Evolutionary conservation across 2,113 vertebrate genomes (phyloP), one percentile per base, ranked within the genome.

Genomic region (Callionymus lyra): DNA sequence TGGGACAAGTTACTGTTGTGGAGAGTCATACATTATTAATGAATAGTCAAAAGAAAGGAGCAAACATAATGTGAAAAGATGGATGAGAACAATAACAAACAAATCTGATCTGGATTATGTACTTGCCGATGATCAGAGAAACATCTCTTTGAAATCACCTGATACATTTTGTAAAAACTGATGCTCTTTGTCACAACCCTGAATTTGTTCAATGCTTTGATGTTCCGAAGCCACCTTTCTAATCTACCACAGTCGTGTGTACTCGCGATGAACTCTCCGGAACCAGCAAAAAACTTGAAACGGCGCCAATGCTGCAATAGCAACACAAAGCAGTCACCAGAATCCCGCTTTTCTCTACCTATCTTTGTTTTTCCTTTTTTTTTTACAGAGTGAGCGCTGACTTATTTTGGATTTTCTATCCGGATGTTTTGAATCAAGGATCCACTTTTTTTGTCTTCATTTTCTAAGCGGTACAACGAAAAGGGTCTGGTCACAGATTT

Each of bases 1-100:
- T 91, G 2, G 91, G 94, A 58, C 95, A 98, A 6, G 81, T 93
- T 44, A 96, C 94, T 99, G 76, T 42, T 27, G 56, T 50, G 16
- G 54, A 5, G 50, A 13, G 57, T 2, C 16, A 13, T 9, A 39
- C 38, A n/a, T n/a, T n/a, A n/a, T n/a, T n/a, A n/a, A n/a, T n/a
- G n/a, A n/a, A n/a, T n/a, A n/a, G n/a, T n/a, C n/a, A 27, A 27
- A 27, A 27, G 21, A 27, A n/a, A n/a, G n/a, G n/a, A n/a, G n/a
- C n/a, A n/a, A n/a, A n/a, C n/a, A n/a, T n/a, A n/a, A n/a, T n/a
- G n/a, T n/a, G n/a, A n/a, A n/a, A n/a, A n/a, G n/a, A n/a, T n/a
- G n/a, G n/a, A n/a, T n/a, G n/a, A n/a, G n/a, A n/a, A n/a, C n/a
- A n/a, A n/a, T n/a, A n/a, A n/a, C n/a, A n/a, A n/a, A n/a, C n/a